phyloP scores from a whole-genome alignment of 2,113 vertebrate species.

The Sphyrna mokarran region DNA sequence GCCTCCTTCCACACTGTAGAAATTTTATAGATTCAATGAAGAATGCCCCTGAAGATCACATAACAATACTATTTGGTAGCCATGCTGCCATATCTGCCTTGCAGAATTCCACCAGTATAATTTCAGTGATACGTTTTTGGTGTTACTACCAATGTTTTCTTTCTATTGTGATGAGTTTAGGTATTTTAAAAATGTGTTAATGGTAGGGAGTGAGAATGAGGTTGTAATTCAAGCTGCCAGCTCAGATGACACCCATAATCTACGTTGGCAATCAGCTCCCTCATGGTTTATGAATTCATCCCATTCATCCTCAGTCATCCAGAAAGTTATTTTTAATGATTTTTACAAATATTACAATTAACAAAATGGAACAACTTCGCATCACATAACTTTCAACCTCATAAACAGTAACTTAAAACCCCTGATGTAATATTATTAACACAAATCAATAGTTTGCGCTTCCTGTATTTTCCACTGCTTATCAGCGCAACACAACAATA shows the following conservation, averaged over 20 bases:
- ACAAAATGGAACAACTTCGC: not conserved
- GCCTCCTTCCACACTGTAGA: too few relatives aligned
- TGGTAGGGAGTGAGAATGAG: not conserved
- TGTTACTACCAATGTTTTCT: slow-evolving; percentile 18
- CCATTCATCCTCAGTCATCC: not conserved
- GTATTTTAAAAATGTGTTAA: slow-evolving; percentile 33
- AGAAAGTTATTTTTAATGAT: not conserved
- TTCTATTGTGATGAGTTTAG: slow-evolving; percentile 9
- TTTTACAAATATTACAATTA: not conserved
- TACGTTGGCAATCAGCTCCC: not conserved
- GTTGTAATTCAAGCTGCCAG: slow-evolving; percentile 2
- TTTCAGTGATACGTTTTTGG: not conserved
- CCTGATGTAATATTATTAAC: not conserved
- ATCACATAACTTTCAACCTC: not conserved
- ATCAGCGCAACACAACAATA: not conserved
- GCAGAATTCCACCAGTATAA: not conserved
- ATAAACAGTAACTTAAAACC: not conserved
- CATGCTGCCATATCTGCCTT: not conserved
- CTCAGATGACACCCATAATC: not conserved
- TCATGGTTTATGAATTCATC: not conserved
- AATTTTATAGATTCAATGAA: not conserved
- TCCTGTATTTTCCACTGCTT: not conserved
- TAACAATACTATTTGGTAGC: not conserved
- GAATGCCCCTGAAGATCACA: not conserved
- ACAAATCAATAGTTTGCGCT: not conserved